Evolutionary conservation across 2,113 vertebrate species (phyloP).

Genomic region (Ochotona curzoniae): DNA sequence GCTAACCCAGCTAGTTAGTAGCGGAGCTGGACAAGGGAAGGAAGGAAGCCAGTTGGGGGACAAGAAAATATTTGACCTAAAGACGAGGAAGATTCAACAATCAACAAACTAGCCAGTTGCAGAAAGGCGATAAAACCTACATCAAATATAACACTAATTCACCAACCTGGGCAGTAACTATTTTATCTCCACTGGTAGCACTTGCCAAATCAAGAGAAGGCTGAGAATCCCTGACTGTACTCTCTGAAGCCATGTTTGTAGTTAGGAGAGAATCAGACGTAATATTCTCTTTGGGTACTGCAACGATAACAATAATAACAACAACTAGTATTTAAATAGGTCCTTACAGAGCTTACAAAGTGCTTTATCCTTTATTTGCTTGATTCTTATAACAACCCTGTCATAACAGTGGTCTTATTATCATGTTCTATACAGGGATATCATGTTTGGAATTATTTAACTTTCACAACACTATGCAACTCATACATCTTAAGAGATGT

Average conservation of each 20-base stretch:
- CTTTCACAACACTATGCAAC: conserved; percentile 22
- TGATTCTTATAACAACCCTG: conserved; percentile 54
- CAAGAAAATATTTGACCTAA: conserved; percentile 39
- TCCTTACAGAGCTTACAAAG: conserved; percentile 48
- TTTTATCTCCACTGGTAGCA: conserved; percentile 97
- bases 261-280: conserved; percentile 91
- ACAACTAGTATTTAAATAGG: conserved; percentile 34
- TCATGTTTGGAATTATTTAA: conserved; percentile 46
- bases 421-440: conserved; percentile 47
- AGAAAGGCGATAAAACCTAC: conserved; percentile 31
- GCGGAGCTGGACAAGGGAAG: conserved; percentile 12
- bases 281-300: conserved; percentile 86
- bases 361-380: conserved; percentile 45
- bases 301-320: conserved; percentile 61
- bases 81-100: conserved; percentile 55
- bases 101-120: conserved; percentile 27
- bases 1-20: conserved; percentile 41
- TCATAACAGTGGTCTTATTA: conserved; percentile 47
- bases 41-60: not conserved
- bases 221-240: conserved; percentile 93
- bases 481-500: conserved; percentile 31
- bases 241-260: conserved; percentile 89
- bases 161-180: conserved; percentile 96
- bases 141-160: conserved; percentile 61
- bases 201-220: conserved; percentile 98